Percentiles rank a stretch among this genome's conserved stretches.
These are phyloP conservation scores for Maconellicoccus hirsutus DNA, from an alignment of 1,140 invertebrate species.

Conservation along the genomic window DNA sequence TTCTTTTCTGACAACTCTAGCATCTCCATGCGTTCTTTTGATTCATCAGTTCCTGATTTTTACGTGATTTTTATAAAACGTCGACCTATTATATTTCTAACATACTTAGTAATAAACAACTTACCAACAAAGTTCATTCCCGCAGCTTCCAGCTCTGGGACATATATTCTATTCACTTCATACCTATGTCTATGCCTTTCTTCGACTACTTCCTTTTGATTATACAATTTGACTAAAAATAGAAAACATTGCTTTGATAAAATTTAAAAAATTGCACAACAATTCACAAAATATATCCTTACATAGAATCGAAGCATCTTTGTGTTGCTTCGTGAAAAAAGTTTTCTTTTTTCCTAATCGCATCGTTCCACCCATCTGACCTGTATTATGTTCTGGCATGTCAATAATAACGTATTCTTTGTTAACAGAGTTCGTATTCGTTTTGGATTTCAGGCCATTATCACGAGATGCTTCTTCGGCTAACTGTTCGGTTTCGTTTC, in stretches of 20 bases:
- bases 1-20: slow-evolving; percentile 45
- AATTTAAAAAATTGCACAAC: background rate
- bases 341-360: slow-evolving; percentile 84
- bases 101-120: slow-evolving; percentile 25
- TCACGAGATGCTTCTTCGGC: background rate
- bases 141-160: slow-evolving; percentile 59
- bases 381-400: slow-evolving; percentile 90
- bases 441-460: background rate
- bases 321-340: slow-evolving; percentile 47
- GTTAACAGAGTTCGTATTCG: slow-evolving; percentile 41
- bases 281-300: too few relatives aligned
- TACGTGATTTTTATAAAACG: background rate
- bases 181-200: slow-evolving; percentile 95
- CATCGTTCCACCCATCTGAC: slow-evolving; percentile 92
- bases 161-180: slow-evolving; percentile 86
- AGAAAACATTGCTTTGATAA: slow-evolving; percentile 9
- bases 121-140: slow-evolving; percentile 86
- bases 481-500: slow-evolving; percentile 33
- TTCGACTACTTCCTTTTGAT: slow-evolving; percentile 67
- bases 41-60: slow-evolving; percentile 48
- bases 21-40: slow-evolving; percentile 73
- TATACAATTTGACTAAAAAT: slow-evolving; percentile 64
- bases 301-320: slow-evolving; percentile 53
- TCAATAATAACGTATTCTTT: slow-evolving; percentile 80
- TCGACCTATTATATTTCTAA: background rate